These are phyloP conservation scores for Drosophila kohkoa DNA, from an alignment of 1,140 invertebrate species.

Conservation along the genomic window DNA sequence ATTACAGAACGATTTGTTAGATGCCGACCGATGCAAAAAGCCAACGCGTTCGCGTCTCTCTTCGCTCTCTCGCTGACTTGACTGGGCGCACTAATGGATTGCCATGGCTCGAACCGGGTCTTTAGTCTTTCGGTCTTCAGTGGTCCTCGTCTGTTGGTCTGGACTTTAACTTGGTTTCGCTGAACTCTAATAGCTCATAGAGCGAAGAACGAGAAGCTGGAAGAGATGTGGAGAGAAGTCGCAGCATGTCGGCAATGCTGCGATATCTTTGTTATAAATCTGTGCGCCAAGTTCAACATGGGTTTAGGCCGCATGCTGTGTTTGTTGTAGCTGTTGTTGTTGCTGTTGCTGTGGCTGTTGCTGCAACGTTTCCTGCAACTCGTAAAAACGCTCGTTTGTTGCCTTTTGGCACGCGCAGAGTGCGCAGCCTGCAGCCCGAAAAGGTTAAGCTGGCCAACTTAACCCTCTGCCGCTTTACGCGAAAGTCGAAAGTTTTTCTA, in stretches of 20 bases:
- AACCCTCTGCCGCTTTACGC: slow-evolving; percentile 45
- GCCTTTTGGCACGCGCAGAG: slow-evolving; percentile 79
- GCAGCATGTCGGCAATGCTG: slow-evolving; percentile 72
- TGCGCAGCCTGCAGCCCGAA: slow-evolving; percentile 38
- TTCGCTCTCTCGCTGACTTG: background rate
- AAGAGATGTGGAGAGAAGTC: slow-evolving; percentile 36
- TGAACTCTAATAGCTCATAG: slow-evolving; percentile 83
- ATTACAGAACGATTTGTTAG: slow-evolving; percentile 84
- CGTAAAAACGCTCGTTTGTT: slow-evolving; percentile 80
- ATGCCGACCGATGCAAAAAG: slow-evolving; percentile 72
- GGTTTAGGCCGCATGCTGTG: slow-evolving; percentile 70
- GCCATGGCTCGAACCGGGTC: slow-evolving; percentile 44
- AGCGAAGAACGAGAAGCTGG: slow-evolving; percentile 32
- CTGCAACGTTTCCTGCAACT: slow-evolving; percentile 60
- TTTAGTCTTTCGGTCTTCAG: slow-evolving; percentile 10
- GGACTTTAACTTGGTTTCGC: slow-evolving; percentile 59
- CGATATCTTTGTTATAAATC: slow-evolving; percentile 84
- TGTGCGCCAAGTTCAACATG: slow-evolving; percentile 80
- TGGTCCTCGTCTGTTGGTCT: slow-evolving; percentile 14
- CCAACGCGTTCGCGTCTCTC: slow-evolving; percentile 5
- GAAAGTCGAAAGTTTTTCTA: slow-evolving; percentile 38
- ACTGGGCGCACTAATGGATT: slow-evolving; percentile 54
- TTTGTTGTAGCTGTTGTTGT: slow-evolving; percentile 63
- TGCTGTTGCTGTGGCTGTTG: slow-evolving; percentile 40
- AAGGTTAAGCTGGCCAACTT: slow-evolving; percentile 79